A percentile compares a stretch with the other conserved stretches of the same genome.
Conservation (phyloP, 2,113 vertebrate genomes). For the human region GRCh38 chrX:71466501-71467000, state of each 20-base stretch:
- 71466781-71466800: not conserved
- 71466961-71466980: not conserved
- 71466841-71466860: not conserved
- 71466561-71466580: too few species aligned
- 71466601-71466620: too few species aligned
- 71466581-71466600: too few species aligned
- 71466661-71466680: not conserved
- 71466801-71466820: not conserved
- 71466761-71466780: not conserved
- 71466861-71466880: constrained; percentile 1
- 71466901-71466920: constrained; percentile 23
- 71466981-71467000: not conserved
- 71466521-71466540: too few species aligned
- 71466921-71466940: not conserved
- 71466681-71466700: not conserved
- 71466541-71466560: too few species aligned
- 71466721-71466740: not conserved
- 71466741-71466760: not conserved
- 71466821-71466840: not conserved
- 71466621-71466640: too few species aligned
- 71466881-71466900: not conserved
- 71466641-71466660: not conserved
- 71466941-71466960: not conserved
- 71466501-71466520: too few species aligned
- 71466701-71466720: not conserved